Evolutionary conservation across 2,113 vertebrate species (phyloP).

Genomic region (Pionites leucogaster): DNA sequence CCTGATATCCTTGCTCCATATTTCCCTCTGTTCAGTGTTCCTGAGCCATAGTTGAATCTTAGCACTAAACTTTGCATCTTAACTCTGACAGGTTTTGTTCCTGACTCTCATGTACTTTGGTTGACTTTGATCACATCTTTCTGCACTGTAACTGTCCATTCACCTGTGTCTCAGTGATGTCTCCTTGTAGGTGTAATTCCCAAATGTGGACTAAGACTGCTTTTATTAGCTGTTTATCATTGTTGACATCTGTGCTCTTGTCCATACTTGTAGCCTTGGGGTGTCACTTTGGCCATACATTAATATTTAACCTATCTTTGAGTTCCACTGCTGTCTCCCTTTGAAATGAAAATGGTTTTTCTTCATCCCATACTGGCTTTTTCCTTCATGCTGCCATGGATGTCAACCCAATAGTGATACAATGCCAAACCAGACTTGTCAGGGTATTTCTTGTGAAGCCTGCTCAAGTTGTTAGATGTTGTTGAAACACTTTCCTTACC

Average conservation of each 20-base stretch:
- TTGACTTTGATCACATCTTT: not conserved
- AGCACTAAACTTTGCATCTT: not conserved
- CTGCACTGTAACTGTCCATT: not conserved
- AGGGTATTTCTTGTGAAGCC: not conserved
- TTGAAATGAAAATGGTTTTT: not conserved
- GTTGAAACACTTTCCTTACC: not conserved
- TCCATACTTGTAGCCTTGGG: not conserved
- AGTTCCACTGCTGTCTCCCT: not conserved
- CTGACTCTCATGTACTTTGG: not conserved
- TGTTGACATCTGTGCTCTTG: not conserved
- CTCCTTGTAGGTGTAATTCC: not conserved
- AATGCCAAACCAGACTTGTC: not conserved
- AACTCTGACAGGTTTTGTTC: not conserved
- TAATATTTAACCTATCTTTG: not conserved
- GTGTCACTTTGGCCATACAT: rapidly evolving
- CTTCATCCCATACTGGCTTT: not conserved
- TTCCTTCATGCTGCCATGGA: not conserved
- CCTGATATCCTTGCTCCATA: not conserved
- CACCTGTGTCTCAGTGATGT: not conserved
- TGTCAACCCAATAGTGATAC: not conserved
- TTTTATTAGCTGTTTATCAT: not conserved
- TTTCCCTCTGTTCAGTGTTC: not conserved
- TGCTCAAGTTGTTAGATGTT: not conserved
- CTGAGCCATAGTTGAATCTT: not conserved
- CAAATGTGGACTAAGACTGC: not conserved